Percentiles rank a stretch among this genome's conserved stretches.
These are phyloP conservation scores for Scolopax mira DNA, from an alignment of 2,113 vertebrate genomes.

Conservation along the genomic window DNA sequence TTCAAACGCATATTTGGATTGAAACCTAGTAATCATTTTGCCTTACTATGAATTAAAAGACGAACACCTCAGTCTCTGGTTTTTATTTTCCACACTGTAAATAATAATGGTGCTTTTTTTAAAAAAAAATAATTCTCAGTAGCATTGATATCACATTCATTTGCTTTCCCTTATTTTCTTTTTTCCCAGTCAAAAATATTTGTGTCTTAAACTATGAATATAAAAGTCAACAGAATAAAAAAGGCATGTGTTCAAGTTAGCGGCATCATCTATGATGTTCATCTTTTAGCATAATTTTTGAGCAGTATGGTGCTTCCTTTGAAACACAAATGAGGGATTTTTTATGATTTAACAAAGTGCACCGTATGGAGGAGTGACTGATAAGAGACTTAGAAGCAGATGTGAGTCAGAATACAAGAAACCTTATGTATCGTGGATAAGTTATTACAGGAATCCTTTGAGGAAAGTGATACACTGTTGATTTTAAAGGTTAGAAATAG, in stretches of 20 bases:
- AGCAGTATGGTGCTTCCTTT: conserved; percentile 44
- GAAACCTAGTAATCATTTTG: not conserved
- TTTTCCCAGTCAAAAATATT: not conserved
- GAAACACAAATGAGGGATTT: conserved; percentile 37
- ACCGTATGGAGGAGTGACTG: conserved; percentile 12
- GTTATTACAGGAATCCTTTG: not conserved
- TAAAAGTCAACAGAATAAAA: not conserved
- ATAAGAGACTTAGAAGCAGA: conserved; percentile 39
- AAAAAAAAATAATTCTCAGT: not conserved
- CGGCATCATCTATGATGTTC: not conserved
- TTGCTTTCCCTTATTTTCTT: not conserved
- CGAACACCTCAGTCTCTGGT: not conserved
- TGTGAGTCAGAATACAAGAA: conserved; percentile 6
- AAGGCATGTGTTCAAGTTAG: not conserved
- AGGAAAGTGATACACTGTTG: not conserved
- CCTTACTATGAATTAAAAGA: not conserved
- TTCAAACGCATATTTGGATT: not conserved
- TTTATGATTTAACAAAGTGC: conserved; percentile 3
- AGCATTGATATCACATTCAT: not conserved
- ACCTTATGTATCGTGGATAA: not conserved
- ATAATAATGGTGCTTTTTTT: not conserved
- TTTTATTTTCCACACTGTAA: conserved; percentile 10
- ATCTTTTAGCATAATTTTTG: conserved; percentile 30
- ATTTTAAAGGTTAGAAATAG: conserved; percentile 3
- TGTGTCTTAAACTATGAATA: not conserved